Conservation (phyloP, 1,140 invertebrate genomes). For the Drosophila tani region DNA sequence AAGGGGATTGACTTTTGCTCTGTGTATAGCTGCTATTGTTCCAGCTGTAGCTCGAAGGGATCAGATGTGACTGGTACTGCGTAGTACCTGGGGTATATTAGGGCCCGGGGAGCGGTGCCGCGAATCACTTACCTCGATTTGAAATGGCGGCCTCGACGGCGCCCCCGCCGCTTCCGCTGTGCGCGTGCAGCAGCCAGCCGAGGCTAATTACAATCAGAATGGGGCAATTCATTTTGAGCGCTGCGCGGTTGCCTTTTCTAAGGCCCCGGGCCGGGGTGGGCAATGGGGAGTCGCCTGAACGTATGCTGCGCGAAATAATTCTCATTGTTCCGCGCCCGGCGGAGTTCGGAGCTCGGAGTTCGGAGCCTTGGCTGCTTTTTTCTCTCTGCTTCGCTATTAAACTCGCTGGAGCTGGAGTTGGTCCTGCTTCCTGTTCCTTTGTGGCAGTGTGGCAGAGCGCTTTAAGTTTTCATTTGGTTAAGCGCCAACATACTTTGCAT, state of each 20-base stretch:
- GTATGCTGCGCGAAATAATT: constrained; percentile 77
- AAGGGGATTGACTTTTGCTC: background rate
- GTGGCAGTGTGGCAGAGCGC: constrained; percentile 7
- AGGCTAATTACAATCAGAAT: constrained; percentile 85
- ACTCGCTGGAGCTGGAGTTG: constrained; percentile 40
- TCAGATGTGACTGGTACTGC: constrained; percentile 37
- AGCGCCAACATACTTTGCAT: constrained; percentile 58
- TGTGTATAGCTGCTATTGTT: constrained; percentile 36
- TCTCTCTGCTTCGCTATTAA: constrained; percentile 27
- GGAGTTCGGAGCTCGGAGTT: constrained; percentile 15
- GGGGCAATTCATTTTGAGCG: constrained; percentile 81
- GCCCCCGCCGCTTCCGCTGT: constrained; percentile 45
- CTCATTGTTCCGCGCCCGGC: constrained; percentile 69
- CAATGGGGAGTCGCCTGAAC: constrained; percentile 37
- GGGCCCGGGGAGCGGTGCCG: constrained; percentile 5
- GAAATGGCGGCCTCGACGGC: constrained; percentile 78
- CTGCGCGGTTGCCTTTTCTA: constrained; percentile 35
- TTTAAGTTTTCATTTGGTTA: constrained; percentile 60
- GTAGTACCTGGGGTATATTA: background rate
- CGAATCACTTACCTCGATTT: constrained; percentile 84
- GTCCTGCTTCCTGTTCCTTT: background rate
- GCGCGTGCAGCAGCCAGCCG: constrained; percentile 72
- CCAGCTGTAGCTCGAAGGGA: background rate
- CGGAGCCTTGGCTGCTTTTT: background rate
- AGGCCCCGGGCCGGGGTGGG: constrained; percentile 2